Base-by-base conservation (phyloP, 2,888 invertebrate genomes). In the Anoncus sp. region DNA sequence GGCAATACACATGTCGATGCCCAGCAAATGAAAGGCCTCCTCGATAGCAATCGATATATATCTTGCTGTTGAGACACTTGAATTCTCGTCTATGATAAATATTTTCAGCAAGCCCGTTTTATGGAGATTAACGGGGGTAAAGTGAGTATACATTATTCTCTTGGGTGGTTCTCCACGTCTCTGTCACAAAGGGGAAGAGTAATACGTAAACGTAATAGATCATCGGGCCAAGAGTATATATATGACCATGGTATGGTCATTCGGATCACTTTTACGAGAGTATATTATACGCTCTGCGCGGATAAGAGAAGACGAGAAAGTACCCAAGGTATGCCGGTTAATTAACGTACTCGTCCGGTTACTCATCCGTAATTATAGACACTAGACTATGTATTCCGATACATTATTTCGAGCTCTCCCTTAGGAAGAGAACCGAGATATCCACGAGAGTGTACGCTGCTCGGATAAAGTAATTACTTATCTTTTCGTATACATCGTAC, bases 391-490 rank as follows among this genome's bases (percentile, higher is more conserved):
- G 51, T 55, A 45, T 45, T 24, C 43, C 53, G 55, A 55, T 7
- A 63, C 51, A 57, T 43, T 53, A 72, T 60, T 62, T n/a, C 53
- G 16, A 40, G 45, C 51, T 22, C 66, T 40, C 38, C 3, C 20
- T 55, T 49, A 35, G 22, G 31, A 35, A 35, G 59, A 43, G 43
- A n/a, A 53, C n/a, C 43, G 53, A 16, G 53, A 66, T 59, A 72
- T 73, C 53, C 45, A 27, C 24, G 63, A 18, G 63, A 47, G 43
- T 24, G 12, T 40, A 35, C 40, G 51, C 45, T 10, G 16, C 57
- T 5, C 53, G 73, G 65, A 74, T 78, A 66, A 73, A 70, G 77
- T 24, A 74, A 70, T 78, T 74, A 70, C 60, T 69, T 70, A 74
- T 77, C 63, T 69, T 69, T 74, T 74, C 47, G 65, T 59, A 49